Conservation (phyloP, 2,888 invertebrate species). For the Chironomus riparius region DNA sequence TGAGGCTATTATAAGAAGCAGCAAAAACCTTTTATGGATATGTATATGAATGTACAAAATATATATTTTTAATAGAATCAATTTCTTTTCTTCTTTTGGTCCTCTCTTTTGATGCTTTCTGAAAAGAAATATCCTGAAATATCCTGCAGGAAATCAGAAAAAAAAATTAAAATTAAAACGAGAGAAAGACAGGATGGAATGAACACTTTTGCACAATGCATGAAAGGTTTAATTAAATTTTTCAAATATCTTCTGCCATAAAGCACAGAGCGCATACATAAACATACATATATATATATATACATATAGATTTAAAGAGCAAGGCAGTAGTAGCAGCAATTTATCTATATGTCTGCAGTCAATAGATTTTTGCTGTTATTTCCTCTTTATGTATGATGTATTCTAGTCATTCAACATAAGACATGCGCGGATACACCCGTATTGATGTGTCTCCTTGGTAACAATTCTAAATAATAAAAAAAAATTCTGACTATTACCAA, state of each 20-base stretch:
- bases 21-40: not conserved
- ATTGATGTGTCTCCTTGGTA: slow-evolving; percentile 29
- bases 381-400: slow-evolving; percentile 23
- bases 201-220: not conserved
- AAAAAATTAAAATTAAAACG: not conserved
- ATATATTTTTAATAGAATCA: not conserved
- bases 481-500: not conserved
- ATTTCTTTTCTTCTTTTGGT: not conserved
- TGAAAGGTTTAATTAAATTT: not conserved
- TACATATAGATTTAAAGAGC: no score
- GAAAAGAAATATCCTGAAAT: no score
- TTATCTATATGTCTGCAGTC: slow-evolving; percentile 25
- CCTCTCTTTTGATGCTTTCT: no score
- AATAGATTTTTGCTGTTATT: slow-evolving; percentile 22
- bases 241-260: not conserved
- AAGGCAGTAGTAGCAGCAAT: not conserved
- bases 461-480: slow-evolving; percentile 27
- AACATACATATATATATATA: no score
- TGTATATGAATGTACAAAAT: not conserved
- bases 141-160: not conserved
- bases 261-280: not conserved
- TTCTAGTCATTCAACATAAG: slow-evolving; percentile 27
- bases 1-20: not conserved
- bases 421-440: slow-evolving; percentile 28
- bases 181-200: not conserved